Conservation (phyloP, 1,140 invertebrate genomes). For the Pollicipes pollicipes region DNA sequence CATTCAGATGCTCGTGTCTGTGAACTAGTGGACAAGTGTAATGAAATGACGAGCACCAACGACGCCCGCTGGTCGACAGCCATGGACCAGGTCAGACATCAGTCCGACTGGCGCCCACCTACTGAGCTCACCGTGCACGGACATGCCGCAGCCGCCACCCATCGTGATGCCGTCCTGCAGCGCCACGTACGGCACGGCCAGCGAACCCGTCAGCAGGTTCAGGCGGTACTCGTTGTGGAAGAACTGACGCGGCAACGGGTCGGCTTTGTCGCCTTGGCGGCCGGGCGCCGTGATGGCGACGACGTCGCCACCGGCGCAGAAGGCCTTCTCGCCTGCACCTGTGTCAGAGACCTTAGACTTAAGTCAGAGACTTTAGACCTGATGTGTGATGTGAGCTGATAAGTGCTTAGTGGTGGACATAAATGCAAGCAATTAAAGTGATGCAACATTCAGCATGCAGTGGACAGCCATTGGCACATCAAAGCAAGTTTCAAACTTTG, state of each 20-base stretch:
- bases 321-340: conserved; percentile 66
- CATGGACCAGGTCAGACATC: no score
- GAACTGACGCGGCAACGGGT: conserved; percentile 48
- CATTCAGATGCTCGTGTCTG: no score
- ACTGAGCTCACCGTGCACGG: conserved; percentile 82
- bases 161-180: conserved; percentile 61
- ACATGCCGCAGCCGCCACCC: conserved; percentile 96
- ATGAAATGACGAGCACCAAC: no score
- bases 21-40: no score
- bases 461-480: background rate
- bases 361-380: no score
- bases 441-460: background rate
- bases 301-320: conserved; percentile 97
- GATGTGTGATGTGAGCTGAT: no score
- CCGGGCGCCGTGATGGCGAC: conserved; percentile 51
- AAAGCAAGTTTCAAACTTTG: background rate
- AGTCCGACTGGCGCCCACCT: no score
- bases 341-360: no score
- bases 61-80: no score
- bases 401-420: no score
- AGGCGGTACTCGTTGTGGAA: conserved; percentile 79
- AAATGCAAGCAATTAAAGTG: conserved; percentile 7
- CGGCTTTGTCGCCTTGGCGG: conserved; percentile 42
- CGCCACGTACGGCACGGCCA: conserved; percentile 38
- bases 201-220: conserved; percentile 76